These are phyloP conservation scores for Drosophila colorata DNA, from an alignment of 2,888 invertebrate genomes.

Conservation along the genomic window DNA sequence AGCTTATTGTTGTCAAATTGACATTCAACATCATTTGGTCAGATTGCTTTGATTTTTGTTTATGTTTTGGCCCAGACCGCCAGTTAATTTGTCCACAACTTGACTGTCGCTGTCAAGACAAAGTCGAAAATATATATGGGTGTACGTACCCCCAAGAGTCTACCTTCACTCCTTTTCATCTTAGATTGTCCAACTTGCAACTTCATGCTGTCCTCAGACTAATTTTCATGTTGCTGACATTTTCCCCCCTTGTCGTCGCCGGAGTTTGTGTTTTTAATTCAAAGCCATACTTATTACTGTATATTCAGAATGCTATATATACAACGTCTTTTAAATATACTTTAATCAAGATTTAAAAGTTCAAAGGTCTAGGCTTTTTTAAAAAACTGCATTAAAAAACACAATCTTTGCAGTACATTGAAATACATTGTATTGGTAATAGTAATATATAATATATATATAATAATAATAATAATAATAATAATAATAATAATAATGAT, in stretches of 20 bases:
- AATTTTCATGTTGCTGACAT: constrained; percentile 50
- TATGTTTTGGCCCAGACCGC: constrained; percentile 19
- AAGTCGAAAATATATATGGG: constrained; percentile 2
- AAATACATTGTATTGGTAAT: too few species aligned
- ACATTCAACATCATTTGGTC: constrained; percentile 53
- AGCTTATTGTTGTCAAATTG: constrained; percentile 70
- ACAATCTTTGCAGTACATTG: too few species aligned
- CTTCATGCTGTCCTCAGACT: constrained; percentile 21
- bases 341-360: too few species aligned
- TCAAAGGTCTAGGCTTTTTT: too few species aligned
- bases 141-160: background rate
- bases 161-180: background rate
- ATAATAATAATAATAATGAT: too few species aligned
- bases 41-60: constrained; percentile 25
- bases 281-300: constrained; percentile 3
- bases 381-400: too few species aligned
- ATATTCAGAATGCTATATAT: too few species aligned
- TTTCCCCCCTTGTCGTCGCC: constrained; percentile 17
- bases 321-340: too few species aligned
- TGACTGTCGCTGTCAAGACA: constrained; percentile 25
- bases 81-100: constrained; percentile 42
- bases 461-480: too few species aligned
- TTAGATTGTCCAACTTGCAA: constrained; percentile 1
- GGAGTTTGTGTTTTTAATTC: constrained; percentile 44
- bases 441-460: too few species aligned